Percentiles rank a stretch among this genome's conserved stretches.
Conservation (phyloP, 2,888 invertebrate genomes). For the Linyphia triangularis region DNA sequence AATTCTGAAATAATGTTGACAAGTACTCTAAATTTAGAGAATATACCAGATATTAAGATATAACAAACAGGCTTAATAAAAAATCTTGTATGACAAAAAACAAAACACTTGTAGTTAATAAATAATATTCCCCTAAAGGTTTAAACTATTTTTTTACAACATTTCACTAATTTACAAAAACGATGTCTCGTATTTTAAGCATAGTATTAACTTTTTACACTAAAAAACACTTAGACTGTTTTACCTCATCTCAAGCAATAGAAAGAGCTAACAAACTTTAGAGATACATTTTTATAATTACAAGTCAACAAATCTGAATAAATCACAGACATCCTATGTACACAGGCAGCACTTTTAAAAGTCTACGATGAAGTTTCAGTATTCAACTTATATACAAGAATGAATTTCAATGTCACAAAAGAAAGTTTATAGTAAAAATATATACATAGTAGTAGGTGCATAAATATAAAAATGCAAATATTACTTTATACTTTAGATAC, state of each 20-base stretch:
- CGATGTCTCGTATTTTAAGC: background rate
- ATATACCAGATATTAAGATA: too few relatives aligned
- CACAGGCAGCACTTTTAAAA: slow-evolving; percentile 32
- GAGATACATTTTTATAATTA: slow-evolving; percentile 20
- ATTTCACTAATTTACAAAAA: background rate
- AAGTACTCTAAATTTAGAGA: too few relatives aligned
- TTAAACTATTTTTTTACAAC: too few relatives aligned
- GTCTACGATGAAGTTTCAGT: slow-evolving; percentile 27
- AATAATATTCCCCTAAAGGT: too few relatives aligned
- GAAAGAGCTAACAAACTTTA: slow-evolving; percentile 2
- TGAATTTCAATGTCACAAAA: slow-evolving; percentile 12
- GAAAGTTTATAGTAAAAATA: slow-evolving; percentile 47
- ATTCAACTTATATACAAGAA: slow-evolving; percentile 41
- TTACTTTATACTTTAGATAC: slow-evolving; percentile 1
- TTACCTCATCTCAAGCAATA: background rate
- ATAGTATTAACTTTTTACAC: background rate
- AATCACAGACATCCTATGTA: slow-evolving; percentile 60
- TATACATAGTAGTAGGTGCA: slow-evolving; percentile 55
- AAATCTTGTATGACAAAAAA: too few relatives aligned
- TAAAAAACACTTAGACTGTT: background rate
- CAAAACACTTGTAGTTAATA: too few relatives aligned
- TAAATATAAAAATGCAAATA: slow-evolving; percentile 41
- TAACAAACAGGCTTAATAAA: too few relatives aligned
- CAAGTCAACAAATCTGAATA: slow-evolving; percentile 41
- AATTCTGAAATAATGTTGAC: too few relatives aligned